These are phyloP conservation scores for Macrobrachium rosenbergii DNA, from an alignment of 1,140 invertebrate species.

Conservation along the genomic window DNA sequence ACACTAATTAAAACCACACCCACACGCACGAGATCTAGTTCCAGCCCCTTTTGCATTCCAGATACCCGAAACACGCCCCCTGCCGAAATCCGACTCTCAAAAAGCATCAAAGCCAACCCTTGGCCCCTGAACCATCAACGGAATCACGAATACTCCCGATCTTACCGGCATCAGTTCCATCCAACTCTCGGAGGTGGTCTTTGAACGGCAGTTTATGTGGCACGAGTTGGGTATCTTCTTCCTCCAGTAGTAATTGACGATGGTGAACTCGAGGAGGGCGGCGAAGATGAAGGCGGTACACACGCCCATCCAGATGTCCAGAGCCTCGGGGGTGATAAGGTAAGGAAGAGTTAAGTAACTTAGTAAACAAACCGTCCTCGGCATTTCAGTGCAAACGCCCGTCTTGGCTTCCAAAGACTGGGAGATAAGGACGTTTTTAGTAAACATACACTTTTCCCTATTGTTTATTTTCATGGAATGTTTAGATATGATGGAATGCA, in stretches of 20 bases:
- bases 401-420: too few species aligned
- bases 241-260: conserved; percentile 74
- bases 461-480: too few species aligned
- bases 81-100: too few species aligned
- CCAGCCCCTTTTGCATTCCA: too few species aligned
- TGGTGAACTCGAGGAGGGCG: conserved; percentile 73
- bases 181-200: conserved; percentile 57
- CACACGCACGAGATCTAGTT: too few species aligned
- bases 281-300: conserved; percentile 74
- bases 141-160: too few species aligned
- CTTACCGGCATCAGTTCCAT: conserved; percentile 59
- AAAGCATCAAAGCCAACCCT: not conserved
- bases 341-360: too few species aligned
- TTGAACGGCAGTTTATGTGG: conserved; percentile 39
- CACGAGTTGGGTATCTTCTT: conserved; percentile 64
- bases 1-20: too few species aligned
- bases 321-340: conserved; percentile 68
- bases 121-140: not conserved
- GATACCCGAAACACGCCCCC: not conserved
- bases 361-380: not conserved
- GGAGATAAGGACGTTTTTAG: too few species aligned
- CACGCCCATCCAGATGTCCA: conserved; percentile 74
- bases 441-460: too few species aligned
- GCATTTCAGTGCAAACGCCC: too few species aligned
- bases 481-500: too few species aligned